phyloP scores from a whole-genome alignment of 1,140 invertebrate species.

The Arion vulgaris region DNA sequence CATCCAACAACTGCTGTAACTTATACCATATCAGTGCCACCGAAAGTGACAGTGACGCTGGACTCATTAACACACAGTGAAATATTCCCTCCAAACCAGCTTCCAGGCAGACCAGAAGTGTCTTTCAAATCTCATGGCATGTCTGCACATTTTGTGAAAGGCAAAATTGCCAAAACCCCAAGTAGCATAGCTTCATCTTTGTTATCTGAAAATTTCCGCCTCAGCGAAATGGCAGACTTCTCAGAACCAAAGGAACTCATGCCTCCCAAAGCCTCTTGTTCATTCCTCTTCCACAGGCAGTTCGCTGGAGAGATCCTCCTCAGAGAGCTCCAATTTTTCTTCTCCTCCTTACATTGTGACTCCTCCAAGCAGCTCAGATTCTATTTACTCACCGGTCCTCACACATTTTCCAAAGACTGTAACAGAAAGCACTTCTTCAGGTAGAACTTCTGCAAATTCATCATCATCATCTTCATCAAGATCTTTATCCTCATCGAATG shows the following conservation, averaged over 20 bases:
- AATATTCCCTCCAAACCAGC: constrained; percentile 27
- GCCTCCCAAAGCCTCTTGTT: not conserved
- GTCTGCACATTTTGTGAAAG: not conserved
- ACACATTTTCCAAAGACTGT: constrained; percentile 6
- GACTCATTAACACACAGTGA: constrained; percentile 33
- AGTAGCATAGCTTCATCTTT: not conserved
- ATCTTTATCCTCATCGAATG: not conserved
- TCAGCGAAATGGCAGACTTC: constrained; percentile 6
- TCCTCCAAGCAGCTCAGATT: constrained; percentile 31
- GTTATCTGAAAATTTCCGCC: not conserved
- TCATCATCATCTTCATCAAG: not conserved
- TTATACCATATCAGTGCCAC: constrained; percentile 15
- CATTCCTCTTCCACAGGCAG: constrained; percentile 35
- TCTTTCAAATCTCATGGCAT: constrained; percentile 2
- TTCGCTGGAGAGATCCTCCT: constrained; percentile 35
- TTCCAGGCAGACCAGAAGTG: constrained; percentile 22
- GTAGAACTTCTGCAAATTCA: not conserved
- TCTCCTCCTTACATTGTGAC: constrained; percentile 34
- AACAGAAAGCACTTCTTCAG: constrained; percentile 6
- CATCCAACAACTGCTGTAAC: constrained; percentile 23
- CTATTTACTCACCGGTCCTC: constrained; percentile 18
- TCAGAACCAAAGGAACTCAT: not conserved
- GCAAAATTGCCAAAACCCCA: not conserved
- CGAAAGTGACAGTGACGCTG: constrained; percentile 33
- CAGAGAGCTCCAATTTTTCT: constrained; percentile 38